These are phyloP conservation scores for Phocides pigmalion DNA, from an alignment of 1,140 invertebrate species.

Conservation along the genomic window DNA sequence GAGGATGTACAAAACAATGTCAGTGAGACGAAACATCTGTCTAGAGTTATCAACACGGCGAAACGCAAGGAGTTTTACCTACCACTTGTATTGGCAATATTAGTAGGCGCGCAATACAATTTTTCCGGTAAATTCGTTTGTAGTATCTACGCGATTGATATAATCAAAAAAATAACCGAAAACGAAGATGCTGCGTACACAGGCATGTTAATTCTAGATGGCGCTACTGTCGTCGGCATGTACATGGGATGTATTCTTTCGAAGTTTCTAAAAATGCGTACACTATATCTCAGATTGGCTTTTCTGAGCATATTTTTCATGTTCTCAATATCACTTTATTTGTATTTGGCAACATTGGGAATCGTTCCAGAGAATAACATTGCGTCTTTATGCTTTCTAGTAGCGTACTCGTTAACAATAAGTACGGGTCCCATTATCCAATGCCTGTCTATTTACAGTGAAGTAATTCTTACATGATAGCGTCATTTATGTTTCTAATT, in stretches of 20 bases:
- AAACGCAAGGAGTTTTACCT: conserved; percentile 44
- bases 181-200: conserved; percentile 40
- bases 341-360: conserved; percentile 40
- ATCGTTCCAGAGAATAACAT: conserved; percentile 38
- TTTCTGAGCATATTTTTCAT: conserved; percentile 35
- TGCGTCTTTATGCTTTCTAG: conserved; percentile 38
- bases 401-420: conserved; percentile 40
- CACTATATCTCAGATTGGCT: conserved; percentile 37
- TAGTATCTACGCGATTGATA: conserved; percentile 52
- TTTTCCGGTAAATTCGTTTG: conserved; percentile 48
- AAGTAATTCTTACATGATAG: conserved; percentile 42
- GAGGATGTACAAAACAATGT: neutral
- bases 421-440: conserved; percentile 46
- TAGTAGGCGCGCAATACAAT: conserved; percentile 34
- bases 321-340: conserved; percentile 41
- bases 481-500: conserved; percentile 24
- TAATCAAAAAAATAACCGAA: conserved; percentile 47
- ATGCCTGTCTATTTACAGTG: conserved; percentile 40
- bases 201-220: conserved; percentile 52
- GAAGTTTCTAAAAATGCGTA: conserved; percentile 37
- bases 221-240: conserved; percentile 44
- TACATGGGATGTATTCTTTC: conserved; percentile 42
- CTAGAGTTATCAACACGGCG: conserved; percentile 15
- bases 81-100: conserved; percentile 35
- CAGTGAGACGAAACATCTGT: conserved; percentile 9